Evolutionary conservation across 1,140 invertebrate genomes (phyloP).

Genomic region (Drosophila chauvacae): DNA sequence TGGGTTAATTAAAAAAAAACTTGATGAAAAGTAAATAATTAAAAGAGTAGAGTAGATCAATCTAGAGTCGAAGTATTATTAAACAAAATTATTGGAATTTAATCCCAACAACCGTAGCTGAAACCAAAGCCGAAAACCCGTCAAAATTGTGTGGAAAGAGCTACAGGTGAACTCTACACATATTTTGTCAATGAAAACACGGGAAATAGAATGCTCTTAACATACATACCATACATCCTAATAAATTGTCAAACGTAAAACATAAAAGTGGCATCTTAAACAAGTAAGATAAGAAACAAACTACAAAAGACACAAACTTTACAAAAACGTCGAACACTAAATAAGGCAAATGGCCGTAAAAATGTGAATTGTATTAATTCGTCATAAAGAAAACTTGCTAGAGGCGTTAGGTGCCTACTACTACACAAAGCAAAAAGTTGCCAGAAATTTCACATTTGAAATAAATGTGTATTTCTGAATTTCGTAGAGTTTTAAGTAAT

Average conservation of each 20-base stretch:
- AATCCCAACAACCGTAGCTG: neutral
- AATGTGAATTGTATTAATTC: slow-evolving; percentile 1
- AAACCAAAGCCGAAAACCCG: neutral
- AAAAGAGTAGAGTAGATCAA: neutral
- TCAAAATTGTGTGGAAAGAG: neutral
- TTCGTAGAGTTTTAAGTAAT: too few relatives aligned
- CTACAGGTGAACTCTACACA: neutral
- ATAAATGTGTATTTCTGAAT: too few relatives aligned
- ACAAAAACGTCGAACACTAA: neutral
- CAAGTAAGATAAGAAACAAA: slow-evolving; percentile 1
- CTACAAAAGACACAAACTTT: neutral
- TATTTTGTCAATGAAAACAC: slow-evolving; percentile 1
- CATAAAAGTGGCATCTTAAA: neutral
- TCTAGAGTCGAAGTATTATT: neutral
- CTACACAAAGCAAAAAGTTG: neutral
- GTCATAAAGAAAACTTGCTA: neutral
- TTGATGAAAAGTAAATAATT: neutral
- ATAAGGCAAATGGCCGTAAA: slow-evolving; percentile 1
- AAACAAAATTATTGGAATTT: neutral
- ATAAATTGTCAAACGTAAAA: neutral
- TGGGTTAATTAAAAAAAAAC: neutral
- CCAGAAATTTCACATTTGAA: neutral
- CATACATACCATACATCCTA: neutral
- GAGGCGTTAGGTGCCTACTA: neutral
- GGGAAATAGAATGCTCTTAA: neutral